phyloP scores from a whole-genome alignment of 2,113 vertebrate species.

The Vombatus ursinus region DNA sequence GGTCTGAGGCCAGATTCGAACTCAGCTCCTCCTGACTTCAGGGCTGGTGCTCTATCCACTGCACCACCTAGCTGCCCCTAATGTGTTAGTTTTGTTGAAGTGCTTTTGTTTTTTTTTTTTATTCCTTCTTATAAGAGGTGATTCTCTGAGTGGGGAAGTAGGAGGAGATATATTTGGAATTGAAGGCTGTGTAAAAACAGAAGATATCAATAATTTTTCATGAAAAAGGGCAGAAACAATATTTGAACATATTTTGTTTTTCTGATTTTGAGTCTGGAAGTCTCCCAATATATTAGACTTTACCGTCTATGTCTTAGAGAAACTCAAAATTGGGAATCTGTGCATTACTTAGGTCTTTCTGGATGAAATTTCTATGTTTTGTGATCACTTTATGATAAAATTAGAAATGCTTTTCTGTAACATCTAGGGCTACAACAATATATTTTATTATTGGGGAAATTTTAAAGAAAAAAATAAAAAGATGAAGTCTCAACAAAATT shows the following conservation, averaged over 20 bases:
- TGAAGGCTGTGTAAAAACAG: background rate
- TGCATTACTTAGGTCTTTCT: background rate
- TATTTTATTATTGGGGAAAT: background rate
- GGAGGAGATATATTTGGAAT: background rate
- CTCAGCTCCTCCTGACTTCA: too few species aligned
- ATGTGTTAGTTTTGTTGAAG: background rate
- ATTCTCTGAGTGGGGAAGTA: background rate
- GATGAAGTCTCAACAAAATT: background rate
- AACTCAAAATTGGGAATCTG: background rate
- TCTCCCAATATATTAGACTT: background rate
- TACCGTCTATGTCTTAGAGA: background rate
- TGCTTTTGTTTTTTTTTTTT: background rate
- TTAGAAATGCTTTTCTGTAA: background rate
- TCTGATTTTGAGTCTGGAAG: background rate
- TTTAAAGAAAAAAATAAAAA: background rate
- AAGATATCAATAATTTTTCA: background rate
- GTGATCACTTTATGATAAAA: background rate
- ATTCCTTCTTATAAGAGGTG: background rate
- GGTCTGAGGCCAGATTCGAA: too few species aligned
- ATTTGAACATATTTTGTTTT: constrained; percentile 12
- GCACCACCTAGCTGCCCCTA: too few species aligned
- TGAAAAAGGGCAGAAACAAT: background rate
- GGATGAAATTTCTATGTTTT: background rate
- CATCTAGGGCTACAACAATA: background rate
- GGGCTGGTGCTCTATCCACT: too few species aligned